Evolutionary conservation across 2,113 vertebrate genomes (phyloP).

Genomic region (Penelope pileata): DNA sequence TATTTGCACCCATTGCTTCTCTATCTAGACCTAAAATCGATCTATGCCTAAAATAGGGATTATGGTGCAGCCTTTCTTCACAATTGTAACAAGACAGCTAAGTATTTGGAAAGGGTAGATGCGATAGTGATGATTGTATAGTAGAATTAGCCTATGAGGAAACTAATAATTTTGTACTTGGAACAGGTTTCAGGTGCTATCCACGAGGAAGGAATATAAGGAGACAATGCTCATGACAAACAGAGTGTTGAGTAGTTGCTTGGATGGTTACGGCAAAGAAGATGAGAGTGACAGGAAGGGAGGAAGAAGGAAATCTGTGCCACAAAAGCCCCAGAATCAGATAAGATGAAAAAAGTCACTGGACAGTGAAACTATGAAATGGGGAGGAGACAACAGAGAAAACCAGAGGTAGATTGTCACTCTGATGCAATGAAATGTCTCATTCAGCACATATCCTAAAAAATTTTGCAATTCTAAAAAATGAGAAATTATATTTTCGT

Average conservation of each 20-base stretch:
- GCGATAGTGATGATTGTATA: no score
- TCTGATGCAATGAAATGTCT: neutral
- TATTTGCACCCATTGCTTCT: neutral
- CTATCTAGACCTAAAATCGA: no score
- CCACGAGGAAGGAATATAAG: neutral
- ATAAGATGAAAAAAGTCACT: neutral
- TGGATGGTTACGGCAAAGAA: neutral
- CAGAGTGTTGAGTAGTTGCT: neutral
- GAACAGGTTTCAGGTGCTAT: neutral
- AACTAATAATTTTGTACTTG: neutral
- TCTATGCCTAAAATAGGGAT: neutral
- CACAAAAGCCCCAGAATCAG: neutral
- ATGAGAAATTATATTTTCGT: no score
- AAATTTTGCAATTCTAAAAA: no score
- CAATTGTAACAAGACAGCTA: rapidly evolving
- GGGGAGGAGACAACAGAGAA: neutral
- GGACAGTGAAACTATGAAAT: neutral
- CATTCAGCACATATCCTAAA: neutral
- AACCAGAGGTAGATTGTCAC: neutral
- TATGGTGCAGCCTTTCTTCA: neutral
- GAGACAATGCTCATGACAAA: neutral
- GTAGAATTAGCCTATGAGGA: neutral
- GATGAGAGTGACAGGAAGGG: neutral
- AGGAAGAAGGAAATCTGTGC: neutral
- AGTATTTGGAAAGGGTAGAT: neutral